Percentiles rank a stretch among this genome's conserved stretches.
Conservation (phyloP, 2,888 invertebrate species). For the Sussaba pulchella region DNA sequence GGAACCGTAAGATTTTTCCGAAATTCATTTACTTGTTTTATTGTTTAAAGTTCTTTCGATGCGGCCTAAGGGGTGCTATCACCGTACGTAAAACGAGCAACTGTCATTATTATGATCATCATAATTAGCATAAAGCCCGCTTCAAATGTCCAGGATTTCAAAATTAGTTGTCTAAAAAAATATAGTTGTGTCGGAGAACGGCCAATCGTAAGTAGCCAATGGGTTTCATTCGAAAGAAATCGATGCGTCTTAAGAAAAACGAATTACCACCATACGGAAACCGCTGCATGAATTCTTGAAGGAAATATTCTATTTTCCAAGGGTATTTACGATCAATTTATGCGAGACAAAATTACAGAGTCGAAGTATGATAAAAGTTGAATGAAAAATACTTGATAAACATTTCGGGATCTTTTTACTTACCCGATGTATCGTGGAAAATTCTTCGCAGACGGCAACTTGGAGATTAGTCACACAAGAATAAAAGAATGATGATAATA, state of each 20-base stretch:
- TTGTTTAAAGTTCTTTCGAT: no score
- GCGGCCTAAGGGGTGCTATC: constrained; percentile 23
- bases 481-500: not conserved
- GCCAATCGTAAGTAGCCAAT: constrained; percentile 55
- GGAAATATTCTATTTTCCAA: constrained; percentile 17
- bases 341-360: constrained; percentile 5
- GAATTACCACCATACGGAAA: constrained; percentile 9
- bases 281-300: not conserved
- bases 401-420: not conserved
- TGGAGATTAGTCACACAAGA: not conserved
- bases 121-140: not conserved
- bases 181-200: no score
- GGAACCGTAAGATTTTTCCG: not conserved
- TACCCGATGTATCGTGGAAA: not conserved
- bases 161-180: no score
- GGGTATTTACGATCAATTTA: constrained; percentile 22
- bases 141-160: not conserved
- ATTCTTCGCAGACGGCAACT: not conserved
- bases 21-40: not conserved
- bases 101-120: not conserved
- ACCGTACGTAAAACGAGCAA: not conserved
- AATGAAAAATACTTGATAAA: constrained; percentile 1
- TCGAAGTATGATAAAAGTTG: not conserved
- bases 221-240: constrained; percentile 56
- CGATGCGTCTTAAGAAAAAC: constrained; percentile 11